phyloP scores from a whole-genome alignment of 2,797 vertebrate species.

The Karalla daura region DNA sequence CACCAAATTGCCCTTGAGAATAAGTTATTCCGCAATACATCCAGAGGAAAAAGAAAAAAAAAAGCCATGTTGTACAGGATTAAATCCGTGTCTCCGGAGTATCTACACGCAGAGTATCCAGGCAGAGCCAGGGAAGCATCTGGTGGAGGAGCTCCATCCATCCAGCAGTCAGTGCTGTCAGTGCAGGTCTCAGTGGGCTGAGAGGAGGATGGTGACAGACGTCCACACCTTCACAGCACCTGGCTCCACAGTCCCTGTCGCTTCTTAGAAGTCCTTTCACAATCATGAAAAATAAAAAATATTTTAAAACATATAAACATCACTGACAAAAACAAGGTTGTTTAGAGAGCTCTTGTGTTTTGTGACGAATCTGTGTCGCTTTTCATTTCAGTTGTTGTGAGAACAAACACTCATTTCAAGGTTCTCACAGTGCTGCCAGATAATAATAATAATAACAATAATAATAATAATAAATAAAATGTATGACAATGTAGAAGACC shows the following conservation, averaged over 20 bases:
- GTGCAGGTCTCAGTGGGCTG: constrained; percentile 47
- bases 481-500: no score
- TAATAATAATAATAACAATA: no score
- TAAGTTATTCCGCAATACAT: constrained; percentile 52
- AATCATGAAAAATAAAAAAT: not conserved
- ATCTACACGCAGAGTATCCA: constrained; percentile 49
- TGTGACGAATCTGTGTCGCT: no score
- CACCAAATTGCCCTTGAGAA: constrained; percentile 59
- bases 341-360: not conserved
- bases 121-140: constrained; percentile 64
- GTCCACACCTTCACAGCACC: constrained; percentile 63
- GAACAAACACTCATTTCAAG: no score
- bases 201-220: constrained; percentile 56
- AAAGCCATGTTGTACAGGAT: constrained; percentile 36
- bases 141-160: constrained; percentile 68
- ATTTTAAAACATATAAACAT: not conserved
- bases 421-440: no score
- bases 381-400: no score
- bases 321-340: not conserved
- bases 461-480: no score
- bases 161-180: constrained; percentile 64
- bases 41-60: constrained; percentile 28
- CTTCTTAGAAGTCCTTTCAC: constrained; percentile 47
- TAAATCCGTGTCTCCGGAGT: constrained; percentile 47
- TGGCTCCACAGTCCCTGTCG: constrained; percentile 48